Percentiles rank a stretch among this genome's conserved stretches.
These are phyloP conservation scores for Crotalus horridus DNA, from an alignment of 2,113 vertebrate genomes.

Conservation along the genomic window DNA sequence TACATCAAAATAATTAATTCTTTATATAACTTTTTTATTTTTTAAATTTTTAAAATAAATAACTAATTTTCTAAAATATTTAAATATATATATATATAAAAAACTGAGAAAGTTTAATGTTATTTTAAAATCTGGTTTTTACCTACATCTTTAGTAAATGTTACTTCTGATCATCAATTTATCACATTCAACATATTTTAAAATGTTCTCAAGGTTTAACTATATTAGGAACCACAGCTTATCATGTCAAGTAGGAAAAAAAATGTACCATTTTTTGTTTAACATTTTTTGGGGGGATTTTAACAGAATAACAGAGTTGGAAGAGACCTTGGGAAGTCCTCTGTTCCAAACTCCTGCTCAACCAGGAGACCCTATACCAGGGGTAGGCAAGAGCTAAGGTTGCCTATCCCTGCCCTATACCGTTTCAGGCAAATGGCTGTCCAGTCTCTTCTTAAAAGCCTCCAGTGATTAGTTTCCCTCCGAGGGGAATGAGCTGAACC, in stretches of 20 bases:
- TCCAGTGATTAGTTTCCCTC: neutral
- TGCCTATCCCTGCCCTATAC: neutral
- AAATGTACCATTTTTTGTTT: slow-evolving; percentile 52
- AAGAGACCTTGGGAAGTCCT: neutral
- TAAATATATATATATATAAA: too few species aligned
- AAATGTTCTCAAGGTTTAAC: slow-evolving; percentile 7
- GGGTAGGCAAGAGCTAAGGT: too few species aligned
- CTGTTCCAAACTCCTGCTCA: neutral
- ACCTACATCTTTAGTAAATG: neutral
- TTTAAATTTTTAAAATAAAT: too few species aligned
- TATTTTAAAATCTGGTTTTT: slow-evolving; percentile 26
- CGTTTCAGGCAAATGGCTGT: neutral
- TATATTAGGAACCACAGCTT: slow-evolving; percentile 57
- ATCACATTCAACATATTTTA: slow-evolving; percentile 63
- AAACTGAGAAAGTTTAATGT: too few species aligned
- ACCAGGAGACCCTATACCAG: neutral
- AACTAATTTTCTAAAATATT: too few species aligned
- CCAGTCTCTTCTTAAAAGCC: neutral
- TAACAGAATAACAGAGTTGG: neutral
- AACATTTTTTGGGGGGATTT: slow-evolving; percentile 39
- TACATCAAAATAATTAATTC: too few species aligned
- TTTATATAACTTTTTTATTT: too few species aligned
- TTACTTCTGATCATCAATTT: slow-evolving; percentile 65
- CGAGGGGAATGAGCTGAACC: too few species aligned
- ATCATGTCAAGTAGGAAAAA: slow-evolving; percentile 66